Base-by-base conservation (phyloP, 2,113 vertebrate genomes). In the Vombatus ursinus region DNA sequence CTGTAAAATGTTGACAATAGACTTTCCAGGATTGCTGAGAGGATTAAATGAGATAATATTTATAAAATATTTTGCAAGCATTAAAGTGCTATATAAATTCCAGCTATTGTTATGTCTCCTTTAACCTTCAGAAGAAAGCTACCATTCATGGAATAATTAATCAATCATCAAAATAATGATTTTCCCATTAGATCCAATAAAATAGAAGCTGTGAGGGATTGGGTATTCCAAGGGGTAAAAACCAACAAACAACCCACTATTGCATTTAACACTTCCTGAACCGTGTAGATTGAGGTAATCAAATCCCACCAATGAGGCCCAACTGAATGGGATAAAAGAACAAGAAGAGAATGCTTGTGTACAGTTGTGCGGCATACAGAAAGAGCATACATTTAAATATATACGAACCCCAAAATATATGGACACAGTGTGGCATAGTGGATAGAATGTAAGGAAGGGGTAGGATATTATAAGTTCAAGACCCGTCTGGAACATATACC, bases 121-220 rank as follows among this genome's bases (percentile, higher is more conserved):
- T 0, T 24, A 37, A 48, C 22, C 3, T 93, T 91, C 57, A 68
- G 37, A 96, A 92, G 8, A 97, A 52, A 95, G 54, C 31, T 96
- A 51, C 54, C 8, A 51, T 77, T 52, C 48, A 24, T 11, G 1
- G 0, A 23, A 91, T 16, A 44, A 14, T 61, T 90, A 96, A 31
- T 92, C 93, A 96, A 28, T 50, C 31, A 28, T 26, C 93, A 91
- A 90, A 95, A 90, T 96, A 97, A 91, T 12, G 0, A 91, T 89
- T 91, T 95, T 28, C 68, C 53, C 50, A 47, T 50, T n/a, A 96
- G 19, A 84, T 3, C 0, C 47, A 96, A 96, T 96, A 68, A 68
- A 68, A 68, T 54, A 68, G 31, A 37, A 68, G 16, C 37, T 84
- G 37, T 84, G 19, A 84, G n/a, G 68, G 19, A 44, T 8, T 44